Evolutionary conservation across 2,888 invertebrate genomes (phyloP).

Genomic region (Aproaerema taeniolella): DNA sequence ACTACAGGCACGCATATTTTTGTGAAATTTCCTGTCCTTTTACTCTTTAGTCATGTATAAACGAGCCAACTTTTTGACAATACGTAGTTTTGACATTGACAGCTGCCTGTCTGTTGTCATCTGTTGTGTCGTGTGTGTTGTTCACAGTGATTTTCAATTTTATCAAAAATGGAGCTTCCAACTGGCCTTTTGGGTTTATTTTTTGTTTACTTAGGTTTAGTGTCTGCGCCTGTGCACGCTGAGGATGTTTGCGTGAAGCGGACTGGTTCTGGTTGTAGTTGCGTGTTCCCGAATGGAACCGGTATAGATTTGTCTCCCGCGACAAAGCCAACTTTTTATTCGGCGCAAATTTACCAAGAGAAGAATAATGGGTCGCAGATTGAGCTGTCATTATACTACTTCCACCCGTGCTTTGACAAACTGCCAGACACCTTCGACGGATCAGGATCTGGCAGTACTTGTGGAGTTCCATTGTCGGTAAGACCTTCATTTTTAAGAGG

Average conservation of each 20-base stretch:
- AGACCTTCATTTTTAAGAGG: constrained; percentile 24
- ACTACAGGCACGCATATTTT: too few relatives aligned
- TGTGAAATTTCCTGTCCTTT: too few relatives aligned
- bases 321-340: constrained; percentile 40
- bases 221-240: constrained; percentile 26
- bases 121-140: too few relatives aligned
- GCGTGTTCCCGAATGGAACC: constrained; percentile 67
- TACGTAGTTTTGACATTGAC: too few relatives aligned
- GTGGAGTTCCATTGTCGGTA: constrained; percentile 44
- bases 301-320: constrained; percentile 60
- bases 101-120: too few relatives aligned
- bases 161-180: too few relatives aligned
- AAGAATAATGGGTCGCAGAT: constrained; percentile 32
- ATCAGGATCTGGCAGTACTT: constrained; percentile 31
- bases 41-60: too few relatives aligned
- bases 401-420: constrained; percentile 59
- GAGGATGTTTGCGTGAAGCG: constrained; percentile 49
- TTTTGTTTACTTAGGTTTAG: constrained; percentile 28
- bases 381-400: constrained; percentile 50
- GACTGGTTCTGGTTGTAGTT: constrained; percentile 56
- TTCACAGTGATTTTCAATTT: too few relatives aligned
- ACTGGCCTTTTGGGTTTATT: too few relatives aligned
- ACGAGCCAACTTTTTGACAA: too few relatives aligned
- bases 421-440: constrained; percentile 29
- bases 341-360: constrained; percentile 34